phyloP scores from a whole-genome alignment of 2,797 vertebrate species.

The Molossus molossus region DNA sequence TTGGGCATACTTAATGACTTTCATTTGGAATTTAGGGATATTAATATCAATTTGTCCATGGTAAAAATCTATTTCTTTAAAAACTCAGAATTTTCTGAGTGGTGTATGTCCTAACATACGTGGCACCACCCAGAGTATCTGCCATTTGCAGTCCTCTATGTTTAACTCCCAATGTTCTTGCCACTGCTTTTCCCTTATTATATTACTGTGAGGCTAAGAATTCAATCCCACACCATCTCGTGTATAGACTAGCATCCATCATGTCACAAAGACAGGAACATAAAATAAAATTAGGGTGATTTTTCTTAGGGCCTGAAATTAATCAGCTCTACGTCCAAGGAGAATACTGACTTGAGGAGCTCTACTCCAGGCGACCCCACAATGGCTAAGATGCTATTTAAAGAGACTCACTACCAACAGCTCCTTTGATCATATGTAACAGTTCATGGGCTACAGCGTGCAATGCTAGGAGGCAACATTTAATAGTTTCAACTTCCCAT shows the following conservation, averaged over 20 bases:
- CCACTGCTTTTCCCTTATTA: constrained; percentile 32
- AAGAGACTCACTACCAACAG: not conserved
- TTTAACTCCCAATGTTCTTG: not conserved
- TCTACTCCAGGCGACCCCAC: not conserved
- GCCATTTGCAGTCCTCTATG: not conserved
- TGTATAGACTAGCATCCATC: not conserved
- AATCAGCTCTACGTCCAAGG: not conserved
- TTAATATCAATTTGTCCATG: not conserved
- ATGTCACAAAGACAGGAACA: not conserved
- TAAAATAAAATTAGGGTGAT: constrained; percentile 3
- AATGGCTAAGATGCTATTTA: not conserved
- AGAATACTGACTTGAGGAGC: not conserved
- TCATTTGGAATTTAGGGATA: constrained; percentile 37
- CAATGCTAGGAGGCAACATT: not conserved
- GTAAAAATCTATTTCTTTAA: constrained; percentile 32
- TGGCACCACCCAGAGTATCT: not conserved
- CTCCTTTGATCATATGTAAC: not conserved
- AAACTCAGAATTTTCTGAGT: not conserved
- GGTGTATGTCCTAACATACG: not conserved
- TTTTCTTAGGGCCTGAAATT: constrained; percentile 47
- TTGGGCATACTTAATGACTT: not conserved
- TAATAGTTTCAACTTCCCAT: constrained; percentile 41
- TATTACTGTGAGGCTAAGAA: not conserved
- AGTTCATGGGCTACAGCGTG: not conserved
- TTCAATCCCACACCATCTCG: not conserved